Conservation (phyloP, 2,888 invertebrate genomes). For the Hetaerina titia region DNA sequence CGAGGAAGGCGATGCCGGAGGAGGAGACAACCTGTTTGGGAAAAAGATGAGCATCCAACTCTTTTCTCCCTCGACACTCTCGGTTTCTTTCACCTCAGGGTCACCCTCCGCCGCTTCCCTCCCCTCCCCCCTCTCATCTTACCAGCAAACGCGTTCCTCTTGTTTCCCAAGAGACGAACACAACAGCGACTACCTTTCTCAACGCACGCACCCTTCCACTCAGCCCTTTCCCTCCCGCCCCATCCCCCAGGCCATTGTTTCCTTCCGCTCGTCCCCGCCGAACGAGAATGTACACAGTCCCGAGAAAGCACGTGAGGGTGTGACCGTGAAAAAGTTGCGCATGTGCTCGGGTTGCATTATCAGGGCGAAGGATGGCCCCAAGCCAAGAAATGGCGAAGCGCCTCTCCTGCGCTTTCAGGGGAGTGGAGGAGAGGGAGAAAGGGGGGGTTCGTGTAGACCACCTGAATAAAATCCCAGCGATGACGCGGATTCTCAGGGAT, state of each 20-base stretch:
- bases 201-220: background rate
- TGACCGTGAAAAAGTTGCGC: conserved; percentile 25
- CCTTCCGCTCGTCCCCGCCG: background rate
- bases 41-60: conserved; percentile 53
- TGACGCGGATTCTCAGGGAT: background rate
- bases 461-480: background rate
- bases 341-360: conserved; percentile 48
- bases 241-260: conserved; percentile 42
- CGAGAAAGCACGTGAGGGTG: conserved; percentile 17
- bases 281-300: background rate
- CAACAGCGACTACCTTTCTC: background rate
- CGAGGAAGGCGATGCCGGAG: background rate
- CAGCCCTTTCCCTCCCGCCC: background rate
- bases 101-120: background rate
- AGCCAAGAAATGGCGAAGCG: background rate
- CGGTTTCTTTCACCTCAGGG: conserved; percentile 60
- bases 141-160: background rate
- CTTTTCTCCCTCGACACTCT: conserved; percentile 60
- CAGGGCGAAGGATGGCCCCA: background rate
- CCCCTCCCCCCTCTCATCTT: background rate
- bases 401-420: background rate
- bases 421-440: background rate
- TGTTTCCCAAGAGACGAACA: conserved; percentile 8
- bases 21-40: conserved; percentile 51
- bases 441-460: background rate